Percentiles rank a stretch among this genome's conserved stretches.
phyloP scores from a whole-genome alignment of 2,113 vertebrate genomes.

The Laticauda colubrina region DNA sequence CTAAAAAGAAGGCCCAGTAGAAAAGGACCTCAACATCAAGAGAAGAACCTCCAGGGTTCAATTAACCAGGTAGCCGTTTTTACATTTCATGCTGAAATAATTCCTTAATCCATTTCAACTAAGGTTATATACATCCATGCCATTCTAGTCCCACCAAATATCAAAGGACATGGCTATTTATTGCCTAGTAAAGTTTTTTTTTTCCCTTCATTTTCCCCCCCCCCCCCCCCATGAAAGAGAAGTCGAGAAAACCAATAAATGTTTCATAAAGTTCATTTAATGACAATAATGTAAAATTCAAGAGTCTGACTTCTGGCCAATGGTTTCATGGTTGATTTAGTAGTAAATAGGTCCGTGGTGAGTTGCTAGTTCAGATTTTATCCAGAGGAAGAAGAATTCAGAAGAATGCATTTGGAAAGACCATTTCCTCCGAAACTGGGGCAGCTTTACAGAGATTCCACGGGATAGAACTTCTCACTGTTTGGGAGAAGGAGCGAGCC shows the following conservation, averaged over 20 bases:
- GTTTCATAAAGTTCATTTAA: not conserved
- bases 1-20: slow-evolving; percentile 60
- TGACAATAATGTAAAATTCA: not conserved
- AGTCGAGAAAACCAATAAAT: not conserved
- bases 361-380: not conserved
- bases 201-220: too few species aligned
- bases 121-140: slow-evolving; percentile 28
- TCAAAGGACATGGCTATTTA: slow-evolving; percentile 14
- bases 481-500: not conserved
- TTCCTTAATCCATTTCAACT: slow-evolving; percentile 41
- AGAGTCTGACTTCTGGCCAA: not conserved
- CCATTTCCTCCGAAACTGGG: not conserved
- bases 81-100: slow-evolving; percentile 55
- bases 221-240: not conserved
- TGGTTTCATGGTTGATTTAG: not conserved
- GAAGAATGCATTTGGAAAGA: not conserved
- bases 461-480: not conserved
- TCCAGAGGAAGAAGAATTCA: not conserved
- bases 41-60: slow-evolving; percentile 56
- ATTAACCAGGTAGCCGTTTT: slow-evolving; percentile 47
- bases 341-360: not conserved
- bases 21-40: slow-evolving; percentile 61
- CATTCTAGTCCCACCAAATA: slow-evolving; percentile 40
- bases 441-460: not conserved
- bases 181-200: not conserved